Evolutionary conservation across 2,113 vertebrate species (phyloP).

Genomic region (Sisor rabdophorus): DNA sequence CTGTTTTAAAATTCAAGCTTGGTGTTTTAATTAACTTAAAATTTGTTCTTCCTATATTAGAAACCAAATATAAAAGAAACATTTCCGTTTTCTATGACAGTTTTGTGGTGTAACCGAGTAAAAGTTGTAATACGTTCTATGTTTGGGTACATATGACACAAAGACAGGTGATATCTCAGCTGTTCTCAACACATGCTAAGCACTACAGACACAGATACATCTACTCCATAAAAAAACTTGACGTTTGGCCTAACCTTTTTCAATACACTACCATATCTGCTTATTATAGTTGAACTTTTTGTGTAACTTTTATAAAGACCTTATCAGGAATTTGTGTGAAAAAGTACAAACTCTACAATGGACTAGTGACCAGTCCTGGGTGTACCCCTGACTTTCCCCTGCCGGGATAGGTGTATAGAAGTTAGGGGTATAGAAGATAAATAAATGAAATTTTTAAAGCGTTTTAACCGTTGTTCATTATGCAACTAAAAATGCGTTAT

Average conservation of each 20-base stretch:
- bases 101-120: background rate
- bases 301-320: background rate
- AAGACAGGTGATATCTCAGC: slow-evolving; percentile 64
- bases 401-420: no score
- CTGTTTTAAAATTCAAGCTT: background rate
- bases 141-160: slow-evolving; percentile 52
- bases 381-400: no score
- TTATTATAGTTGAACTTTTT: background rate
- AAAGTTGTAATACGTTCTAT: slow-evolving; percentile 19
- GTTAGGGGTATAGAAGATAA: no score
- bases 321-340: no score
- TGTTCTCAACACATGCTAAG: slow-evolving; percentile 62
- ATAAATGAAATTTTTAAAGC: no score
- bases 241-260: background rate
- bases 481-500: slow-evolving; percentile 4
- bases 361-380: no score
- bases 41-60: background rate
- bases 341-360: no score
- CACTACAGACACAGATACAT: slow-evolving; percentile 26
- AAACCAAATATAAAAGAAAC: no score
- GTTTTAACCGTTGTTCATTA: slow-evolving; percentile 18
- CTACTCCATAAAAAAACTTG: background rate
- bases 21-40: background rate
- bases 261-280: background rate
- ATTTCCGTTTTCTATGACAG: no score